Evolutionary conservation across 2,113 vertebrate genomes (phyloP).

Genomic region (Semnornis frantzii): DNA sequence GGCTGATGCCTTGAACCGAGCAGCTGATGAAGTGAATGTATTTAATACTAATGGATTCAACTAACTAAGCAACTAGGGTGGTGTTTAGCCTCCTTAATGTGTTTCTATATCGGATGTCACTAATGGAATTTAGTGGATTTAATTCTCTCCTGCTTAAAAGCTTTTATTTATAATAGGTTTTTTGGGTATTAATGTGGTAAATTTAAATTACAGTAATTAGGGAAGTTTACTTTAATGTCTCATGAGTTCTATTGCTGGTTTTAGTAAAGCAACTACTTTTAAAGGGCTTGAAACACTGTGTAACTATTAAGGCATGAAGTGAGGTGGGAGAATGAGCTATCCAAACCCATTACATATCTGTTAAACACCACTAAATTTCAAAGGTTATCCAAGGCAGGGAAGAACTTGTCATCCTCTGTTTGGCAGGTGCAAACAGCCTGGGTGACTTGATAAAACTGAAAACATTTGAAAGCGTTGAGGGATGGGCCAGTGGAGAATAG

Average conservation of each 20-base stretch:
- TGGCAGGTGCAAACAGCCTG: neutral
- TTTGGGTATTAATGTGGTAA: conserved; percentile 16
- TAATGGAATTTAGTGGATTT: conserved; percentile 52
- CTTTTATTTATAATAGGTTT: conserved; percentile 46
- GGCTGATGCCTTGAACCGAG: neutral
- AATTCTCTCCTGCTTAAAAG: conserved; percentile 43
- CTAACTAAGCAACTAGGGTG: neutral
- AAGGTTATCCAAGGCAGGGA: neutral
- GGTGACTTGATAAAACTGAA: neutral
- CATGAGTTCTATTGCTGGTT: neutral
- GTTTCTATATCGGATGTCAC: conserved; percentile 28
- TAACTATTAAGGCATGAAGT: neutral
- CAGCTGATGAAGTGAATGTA: conserved; percentile 3
- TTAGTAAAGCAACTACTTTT: neutral
- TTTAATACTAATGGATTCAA: conserved; percentile 35
- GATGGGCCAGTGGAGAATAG: neutral
- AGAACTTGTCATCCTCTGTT: neutral
- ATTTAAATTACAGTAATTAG: conserved; percentile 35
- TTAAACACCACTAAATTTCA: neutral
- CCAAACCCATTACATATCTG: neutral
- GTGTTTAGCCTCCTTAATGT: conserved; percentile 22
- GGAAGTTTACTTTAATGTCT: neutral
- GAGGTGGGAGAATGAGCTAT: neutral
- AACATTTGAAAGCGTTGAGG: neutral
- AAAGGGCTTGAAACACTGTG: neutral